Evolutionary conservation across 2,888 invertebrate species (phyloP), one percentile per base, ranked within the genome.

Genomic region (Drosophila algonquin): DNA sequence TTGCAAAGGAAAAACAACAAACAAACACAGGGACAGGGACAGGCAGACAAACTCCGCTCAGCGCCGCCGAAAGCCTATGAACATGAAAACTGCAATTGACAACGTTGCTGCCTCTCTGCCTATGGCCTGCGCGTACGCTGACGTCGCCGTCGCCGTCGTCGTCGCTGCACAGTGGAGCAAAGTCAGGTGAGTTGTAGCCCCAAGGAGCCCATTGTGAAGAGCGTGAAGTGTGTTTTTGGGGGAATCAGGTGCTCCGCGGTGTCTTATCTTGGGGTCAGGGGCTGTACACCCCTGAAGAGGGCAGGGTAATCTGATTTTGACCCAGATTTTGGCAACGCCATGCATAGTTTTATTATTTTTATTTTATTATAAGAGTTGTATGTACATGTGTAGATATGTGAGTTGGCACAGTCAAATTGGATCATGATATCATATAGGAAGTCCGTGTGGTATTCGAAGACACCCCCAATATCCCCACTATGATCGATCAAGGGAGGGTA

Each of bases 141-240:
- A 44, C 65, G 56, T 51, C 48, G 55, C 47, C 57, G 52, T 24
- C 18, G 18, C 1, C 18, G 18, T 18, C 18, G 18, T 18, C 18
- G 18, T 46, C n/a, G 48, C 72, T 45, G 67, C 58, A 70, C 70
- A 72, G 72, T 72, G 70, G 63, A 58, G 35, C 46, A 63, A 32
- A 47, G 32, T 16, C 45, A 54, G 51, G 69, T 69, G 53, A 67
- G 59, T 55, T 50, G 27, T 1, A 40, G 40, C n/a, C n/a, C 14
- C 40, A 40, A 40, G 40, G 40, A 40, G 40, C 7, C 14, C 40
- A 7, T 7, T n/a, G 1, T 40, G 40, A 30, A 2, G 30, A 27
- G 8, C 3, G 27, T 7, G 27, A 6, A 6, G 40, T 40, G 35
- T 35, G 5, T 14, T 18, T 18, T 18, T 40, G 32, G 32, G 3